Conservation (phyloP, 2,888 invertebrate genomes). For the Galerucella pusilla region DNA sequence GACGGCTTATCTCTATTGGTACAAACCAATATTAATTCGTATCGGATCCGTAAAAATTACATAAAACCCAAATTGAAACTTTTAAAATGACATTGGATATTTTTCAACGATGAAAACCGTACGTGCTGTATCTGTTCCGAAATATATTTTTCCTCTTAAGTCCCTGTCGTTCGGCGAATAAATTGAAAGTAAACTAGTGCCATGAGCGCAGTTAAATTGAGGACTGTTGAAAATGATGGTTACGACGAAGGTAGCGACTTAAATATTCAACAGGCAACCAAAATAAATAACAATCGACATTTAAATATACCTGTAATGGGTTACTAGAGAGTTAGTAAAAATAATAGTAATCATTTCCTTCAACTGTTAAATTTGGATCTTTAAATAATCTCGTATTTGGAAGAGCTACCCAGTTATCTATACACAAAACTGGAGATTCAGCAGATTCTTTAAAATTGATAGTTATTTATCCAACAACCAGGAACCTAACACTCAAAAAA, state of each 20-base stretch:
- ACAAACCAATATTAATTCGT: constrained; percentile 46
- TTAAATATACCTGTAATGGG: not conserved
- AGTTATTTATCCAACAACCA: too few species aligned
- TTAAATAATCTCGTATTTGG: too few species aligned
- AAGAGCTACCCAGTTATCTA: too few species aligned
- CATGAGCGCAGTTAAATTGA: constrained; percentile 43
- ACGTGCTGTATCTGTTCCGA: constrained; percentile 46
- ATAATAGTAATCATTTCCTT: too few species aligned
- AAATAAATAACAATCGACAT: not conserved
- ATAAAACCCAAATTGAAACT: constrained; percentile 52
- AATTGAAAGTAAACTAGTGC: constrained; percentile 52
- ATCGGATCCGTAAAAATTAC: constrained; percentile 44
- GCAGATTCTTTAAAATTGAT: too few species aligned
- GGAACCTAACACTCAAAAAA: too few species aligned
- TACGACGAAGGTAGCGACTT: not conserved
- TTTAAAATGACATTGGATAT: constrained; percentile 42
- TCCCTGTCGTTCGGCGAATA: constrained; percentile 49
- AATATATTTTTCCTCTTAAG: constrained; percentile 48
- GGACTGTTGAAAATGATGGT: constrained; percentile 1
- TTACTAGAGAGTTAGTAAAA: too few species aligned
- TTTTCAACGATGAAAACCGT: constrained; percentile 40
- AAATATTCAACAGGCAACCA: not conserved
- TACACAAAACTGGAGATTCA: too few species aligned
- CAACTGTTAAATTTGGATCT: too few species aligned
- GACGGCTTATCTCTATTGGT: constrained; percentile 44